These are phyloP conservation scores for Aspidapion aeneum DNA, from an alignment of 2,888 invertebrate genomes.

Conservation along the genomic window DNA sequence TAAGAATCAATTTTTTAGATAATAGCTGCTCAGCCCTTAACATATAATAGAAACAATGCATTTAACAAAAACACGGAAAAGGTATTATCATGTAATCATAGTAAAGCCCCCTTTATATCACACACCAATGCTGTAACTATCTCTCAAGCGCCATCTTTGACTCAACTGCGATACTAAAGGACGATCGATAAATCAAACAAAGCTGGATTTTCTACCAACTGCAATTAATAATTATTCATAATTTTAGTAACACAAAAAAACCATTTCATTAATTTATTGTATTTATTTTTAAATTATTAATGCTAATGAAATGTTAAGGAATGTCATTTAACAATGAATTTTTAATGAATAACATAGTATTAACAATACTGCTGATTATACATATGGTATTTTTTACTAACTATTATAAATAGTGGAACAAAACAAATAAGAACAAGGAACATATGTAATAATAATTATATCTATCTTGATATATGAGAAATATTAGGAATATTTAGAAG, in stretches of 20 bases:
- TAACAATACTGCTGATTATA: background rate
- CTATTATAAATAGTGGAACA: background rate
- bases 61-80: no score
- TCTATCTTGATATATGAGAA: background rate
- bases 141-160: background rate
- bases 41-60: no score
- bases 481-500: slow-evolving; percentile 50
- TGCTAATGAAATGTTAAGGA: background rate
- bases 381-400: background rate
- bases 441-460: background rate
- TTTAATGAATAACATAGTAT: background rate
- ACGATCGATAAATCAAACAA: no score
- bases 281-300: background rate
- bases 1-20: no score
- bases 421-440: background rate
- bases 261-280: background rate
- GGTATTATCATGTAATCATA: no score
- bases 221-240: no score
- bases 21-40: no score
- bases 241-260: no score
- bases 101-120: no score
- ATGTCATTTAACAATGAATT: background rate
- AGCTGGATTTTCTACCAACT: no score
- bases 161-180: no score
- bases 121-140: background rate